A percentile compares a stretch with the other conserved stretches of the same genome.
These are phyloP conservation scores for Cyprinodon brontotheroides DNA, from an alignment of 2,113 vertebrate species.

Conservation along the genomic window DNA sequence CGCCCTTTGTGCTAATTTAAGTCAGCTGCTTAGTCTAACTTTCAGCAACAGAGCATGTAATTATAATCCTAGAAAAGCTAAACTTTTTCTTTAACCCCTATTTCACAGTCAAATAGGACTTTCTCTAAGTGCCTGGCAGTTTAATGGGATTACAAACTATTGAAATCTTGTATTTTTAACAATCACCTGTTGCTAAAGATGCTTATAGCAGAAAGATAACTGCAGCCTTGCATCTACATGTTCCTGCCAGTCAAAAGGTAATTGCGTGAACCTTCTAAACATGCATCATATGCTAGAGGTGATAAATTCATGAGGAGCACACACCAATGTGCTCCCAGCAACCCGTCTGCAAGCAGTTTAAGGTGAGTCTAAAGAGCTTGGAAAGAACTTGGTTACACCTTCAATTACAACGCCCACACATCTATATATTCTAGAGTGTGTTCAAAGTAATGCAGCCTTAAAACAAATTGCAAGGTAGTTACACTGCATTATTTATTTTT, in stretches of 20 bases:
- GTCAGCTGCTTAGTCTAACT: constrained; percentile 6
- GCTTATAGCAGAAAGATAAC: constrained; percentile 23
- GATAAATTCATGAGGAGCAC: constrained; percentile 23
- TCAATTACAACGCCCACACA: constrained; percentile 50
- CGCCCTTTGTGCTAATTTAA: constrained; percentile 13
- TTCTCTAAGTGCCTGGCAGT: background rate
- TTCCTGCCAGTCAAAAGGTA: constrained; percentile 29
- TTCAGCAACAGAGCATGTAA: background rate
- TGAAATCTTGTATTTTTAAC: constrained; percentile 29
- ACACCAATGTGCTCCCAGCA: constrained; percentile 30
- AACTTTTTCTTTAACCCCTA: constrained; percentile 25
- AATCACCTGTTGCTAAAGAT: constrained; percentile 47
- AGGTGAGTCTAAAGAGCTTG: constrained; percentile 31
- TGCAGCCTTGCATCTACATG: background rate
- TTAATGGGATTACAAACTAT: constrained; percentile 24
- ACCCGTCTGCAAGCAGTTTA: constrained; percentile 26
- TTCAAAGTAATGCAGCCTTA: constrained; percentile 22
- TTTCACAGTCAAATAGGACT: constrained; percentile 4
- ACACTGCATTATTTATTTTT: constrained; percentile 24
- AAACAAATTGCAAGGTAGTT: constrained; percentile 32
- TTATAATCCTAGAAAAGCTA: background rate
- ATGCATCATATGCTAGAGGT: constrained; percentile 13
- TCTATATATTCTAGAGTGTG: constrained; percentile 30
- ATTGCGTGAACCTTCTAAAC: background rate
- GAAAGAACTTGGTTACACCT: constrained; percentile 47